A percentile compares a stretch with the other conserved stretches of the same genome.
These are phyloP conservation scores for Tachina lurida DNA, from an alignment of 2,888 invertebrate species.

Conservation along the genomic window DNA sequence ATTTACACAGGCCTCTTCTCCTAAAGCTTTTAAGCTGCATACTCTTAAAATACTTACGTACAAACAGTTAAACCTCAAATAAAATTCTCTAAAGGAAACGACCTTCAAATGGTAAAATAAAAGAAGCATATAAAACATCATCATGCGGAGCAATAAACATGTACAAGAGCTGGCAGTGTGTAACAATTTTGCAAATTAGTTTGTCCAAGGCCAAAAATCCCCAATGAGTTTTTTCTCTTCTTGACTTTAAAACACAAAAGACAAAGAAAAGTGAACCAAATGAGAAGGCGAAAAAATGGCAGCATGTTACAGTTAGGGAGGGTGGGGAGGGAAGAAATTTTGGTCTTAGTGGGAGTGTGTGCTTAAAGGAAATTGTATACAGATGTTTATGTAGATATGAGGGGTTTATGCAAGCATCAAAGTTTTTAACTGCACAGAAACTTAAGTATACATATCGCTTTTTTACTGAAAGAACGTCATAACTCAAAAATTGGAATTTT, in stretches of 20 bases:
- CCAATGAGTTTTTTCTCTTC: slow-evolving; percentile 36
- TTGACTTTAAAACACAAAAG: neutral
- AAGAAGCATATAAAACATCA: neutral
- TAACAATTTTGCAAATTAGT: slow-evolving; percentile 51
- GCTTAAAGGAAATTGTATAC: neutral
- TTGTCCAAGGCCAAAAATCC: slow-evolving; percentile 50
- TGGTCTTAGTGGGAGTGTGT: neutral
- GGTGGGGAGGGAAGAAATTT: neutral
- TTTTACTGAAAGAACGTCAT: no score
- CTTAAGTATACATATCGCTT: no score
- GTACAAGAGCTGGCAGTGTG: neutral
- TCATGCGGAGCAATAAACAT: neutral
- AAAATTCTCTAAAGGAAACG: slow-evolving; percentile 27
- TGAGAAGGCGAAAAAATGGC: slow-evolving; percentile 6
- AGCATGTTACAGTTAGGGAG: neutral
- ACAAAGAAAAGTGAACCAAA: neutral
- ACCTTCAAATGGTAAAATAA: slow-evolving; percentile 46
- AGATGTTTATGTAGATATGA: no score
- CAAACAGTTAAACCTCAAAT: slow-evolving; percentile 3
- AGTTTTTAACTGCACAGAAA: no score
- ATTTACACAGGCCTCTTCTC: neutral
- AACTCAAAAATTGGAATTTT: no score
- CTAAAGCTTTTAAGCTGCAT: neutral
- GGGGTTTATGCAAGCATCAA: no score
- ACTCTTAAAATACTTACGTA: neutral